Evolutionary conservation across 2,888 invertebrate genomes (phyloP), one percentile per base, ranked within the genome.

Genomic region (Hirtodrosophila histrioides): DNA sequence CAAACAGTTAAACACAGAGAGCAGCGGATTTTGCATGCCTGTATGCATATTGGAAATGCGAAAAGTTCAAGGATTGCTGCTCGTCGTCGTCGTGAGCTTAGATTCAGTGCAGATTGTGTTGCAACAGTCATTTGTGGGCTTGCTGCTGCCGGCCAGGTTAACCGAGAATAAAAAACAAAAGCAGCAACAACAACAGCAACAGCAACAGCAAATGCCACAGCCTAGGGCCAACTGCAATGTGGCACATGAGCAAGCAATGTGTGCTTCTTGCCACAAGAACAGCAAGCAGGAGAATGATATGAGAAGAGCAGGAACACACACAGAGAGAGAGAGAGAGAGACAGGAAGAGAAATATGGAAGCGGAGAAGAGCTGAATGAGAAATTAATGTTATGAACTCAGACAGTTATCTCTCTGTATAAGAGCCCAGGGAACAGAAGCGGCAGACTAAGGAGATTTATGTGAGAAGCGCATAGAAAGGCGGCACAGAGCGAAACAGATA

Each of bases 11-110:
- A 4, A 3, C 27, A 27, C 70, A 41, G 27, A 39, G 29, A 60
- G 55, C 51, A 62, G 58, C 65, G 40, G 44, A 57, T 78, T 71
- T 58, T 60, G 71, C 70, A 63, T 60, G 82, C 68, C 76, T 63
- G 67, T 58, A 63, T 85, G 82, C 83, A 82, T 85, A 86, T 82
- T 79, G 83, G 73, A 87, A 85, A 72, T 75, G 79, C 65, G 87
- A 87, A 86, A 83, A 83, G 86, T 83, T 84, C 85, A 86, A 86
- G 78, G 81, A 84, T 81, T 83, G 76, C 61, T 46, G 46, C 61
- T 61, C 53, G 55, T 29, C 49, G 54, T 43, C 56, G 60, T 70
- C 76, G 79, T 75, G 78, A 65, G 81, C 62, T 70, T 78, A 80
- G 73, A 80, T 76, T 41, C 57, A 64, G 57, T 67, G 64, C 64